phyloP scores from a whole-genome alignment of 2,113 vertebrate species.

The Chaetura pelagica region DNA sequence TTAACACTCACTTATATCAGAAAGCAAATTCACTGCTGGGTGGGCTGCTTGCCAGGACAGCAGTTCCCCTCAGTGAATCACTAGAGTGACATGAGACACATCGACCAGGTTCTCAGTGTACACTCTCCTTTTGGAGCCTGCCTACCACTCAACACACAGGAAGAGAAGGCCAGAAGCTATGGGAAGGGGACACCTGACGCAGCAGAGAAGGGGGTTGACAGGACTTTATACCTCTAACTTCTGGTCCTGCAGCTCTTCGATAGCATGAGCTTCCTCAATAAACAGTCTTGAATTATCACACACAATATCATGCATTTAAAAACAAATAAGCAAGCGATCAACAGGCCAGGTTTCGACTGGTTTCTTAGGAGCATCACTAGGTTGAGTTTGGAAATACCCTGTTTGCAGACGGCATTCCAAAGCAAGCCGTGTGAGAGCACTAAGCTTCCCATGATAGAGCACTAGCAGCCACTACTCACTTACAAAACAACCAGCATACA shows the following conservation, averaged over 20 bases:
- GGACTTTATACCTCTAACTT: background rate
- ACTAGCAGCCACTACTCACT: background rate
- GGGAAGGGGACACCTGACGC: background rate
- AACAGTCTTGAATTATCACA: background rate
- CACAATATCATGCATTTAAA: background rate
- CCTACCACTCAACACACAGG: background rate
- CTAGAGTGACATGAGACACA: background rate
- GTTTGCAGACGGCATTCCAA: background rate
- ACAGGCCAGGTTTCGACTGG: background rate
- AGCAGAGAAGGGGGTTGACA: background rate
- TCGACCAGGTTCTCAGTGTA: background rate
- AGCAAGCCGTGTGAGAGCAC: background rate
- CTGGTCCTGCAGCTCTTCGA: background rate
- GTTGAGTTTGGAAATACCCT: background rate
- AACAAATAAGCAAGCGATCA: background rate
- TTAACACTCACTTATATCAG: background rate
- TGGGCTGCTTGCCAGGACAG: background rate
- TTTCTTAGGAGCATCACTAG: background rate
- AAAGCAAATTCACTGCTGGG: slow-evolving; percentile 19
- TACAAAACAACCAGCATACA: background rate
- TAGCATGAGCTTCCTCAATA: background rate
- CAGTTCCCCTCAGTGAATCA: background rate
- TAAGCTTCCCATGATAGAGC: background rate
- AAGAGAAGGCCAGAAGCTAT: background rate
- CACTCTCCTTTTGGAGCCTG: background rate